phyloP scores from a whole-genome alignment of 2,113 vertebrate genomes.

The Sinocyclocheilus maitianheensis region DNA sequence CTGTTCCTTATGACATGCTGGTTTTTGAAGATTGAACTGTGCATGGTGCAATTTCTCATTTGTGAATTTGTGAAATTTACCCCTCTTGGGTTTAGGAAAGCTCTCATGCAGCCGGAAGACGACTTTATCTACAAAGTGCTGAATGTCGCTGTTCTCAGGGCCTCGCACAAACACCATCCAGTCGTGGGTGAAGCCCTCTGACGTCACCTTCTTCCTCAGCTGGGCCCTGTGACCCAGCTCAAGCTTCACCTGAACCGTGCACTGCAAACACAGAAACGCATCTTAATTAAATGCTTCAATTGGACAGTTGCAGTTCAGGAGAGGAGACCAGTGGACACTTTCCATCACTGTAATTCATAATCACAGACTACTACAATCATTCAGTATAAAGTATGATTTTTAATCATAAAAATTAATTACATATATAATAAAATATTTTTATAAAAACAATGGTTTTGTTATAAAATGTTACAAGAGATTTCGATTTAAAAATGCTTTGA shows the following conservation, averaged over 20 bases:
- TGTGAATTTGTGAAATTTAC: constrained; percentile 72
- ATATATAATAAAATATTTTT: too few relatives aligned
- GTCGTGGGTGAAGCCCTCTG: constrained; percentile 97
- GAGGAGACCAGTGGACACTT: not conserved
- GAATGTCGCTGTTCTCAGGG: constrained; percentile 94
- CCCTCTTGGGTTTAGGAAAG: constrained; percentile 97
- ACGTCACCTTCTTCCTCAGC: constrained; percentile 93
- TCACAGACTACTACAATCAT: too few relatives aligned
- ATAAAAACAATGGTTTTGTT: too few relatives aligned
- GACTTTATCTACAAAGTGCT: constrained; percentile 98
- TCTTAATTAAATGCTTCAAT: not conserved
- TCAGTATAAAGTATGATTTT: too few relatives aligned
- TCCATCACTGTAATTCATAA: too few relatives aligned
- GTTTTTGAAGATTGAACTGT: not conserved
- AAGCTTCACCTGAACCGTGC: constrained; percentile 97
- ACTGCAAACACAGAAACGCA: constrained; percentile 72
- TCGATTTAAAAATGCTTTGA: not conserved
- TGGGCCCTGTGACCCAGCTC: constrained; percentile 97
- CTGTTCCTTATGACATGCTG: not conserved
- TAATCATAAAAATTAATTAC: too few relatives aligned
- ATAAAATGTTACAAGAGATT: too few relatives aligned
- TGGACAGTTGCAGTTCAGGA: not conserved
- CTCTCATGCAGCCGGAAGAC: constrained; percentile 97
- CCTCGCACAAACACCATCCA: constrained; percentile 99
- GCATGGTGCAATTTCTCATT: not conserved